These are phyloP conservation scores for Quadroppia sp. DNA, from an alignment of 2,888 invertebrate species.

Conservation along the genomic window DNA sequence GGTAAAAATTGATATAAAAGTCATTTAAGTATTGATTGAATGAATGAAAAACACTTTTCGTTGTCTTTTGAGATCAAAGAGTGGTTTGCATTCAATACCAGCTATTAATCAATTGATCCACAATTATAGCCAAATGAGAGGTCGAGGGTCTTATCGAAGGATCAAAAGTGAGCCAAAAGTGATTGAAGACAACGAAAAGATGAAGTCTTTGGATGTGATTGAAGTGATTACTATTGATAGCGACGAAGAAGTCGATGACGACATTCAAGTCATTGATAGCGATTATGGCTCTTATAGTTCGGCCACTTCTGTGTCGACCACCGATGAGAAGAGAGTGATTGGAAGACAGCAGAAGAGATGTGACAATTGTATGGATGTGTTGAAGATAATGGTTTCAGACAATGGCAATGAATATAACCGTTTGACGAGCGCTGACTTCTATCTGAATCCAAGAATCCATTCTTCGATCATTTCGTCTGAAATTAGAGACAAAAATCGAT, in stretches of 20 bases:
- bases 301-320: too few species aligned
- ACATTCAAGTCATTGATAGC: background rate
- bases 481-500: slow-evolving; percentile 4
- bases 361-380: too few species aligned
- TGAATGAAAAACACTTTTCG: too few species aligned
- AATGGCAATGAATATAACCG: background rate
- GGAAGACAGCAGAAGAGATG: too few species aligned
- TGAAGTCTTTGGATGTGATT: too few species aligned
- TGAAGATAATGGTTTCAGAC: background rate
- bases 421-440: slow-evolving; percentile 4
- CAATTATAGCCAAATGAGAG: slow-evolving; percentile 18
- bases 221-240: background rate
- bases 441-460: slow-evolving; percentile 1
- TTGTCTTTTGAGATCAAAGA: too few species aligned
- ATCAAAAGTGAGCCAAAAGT: background rate
- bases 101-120: too few species aligned
- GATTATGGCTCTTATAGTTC: background rate
- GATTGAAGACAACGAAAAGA: background rate
- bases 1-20: too few species aligned
- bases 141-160: background rate
- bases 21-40: too few species aligned
- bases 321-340: too few species aligned
- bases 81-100: too few species aligned
- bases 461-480: background rate
- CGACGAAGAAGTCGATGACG: slow-evolving; percentile 1